A percentile compares a stretch with the other conserved stretches of the same genome.
phyloP scores from a whole-genome alignment of 2,888 invertebrate genomes.

The Malthinus seriepunctatus region DNA sequence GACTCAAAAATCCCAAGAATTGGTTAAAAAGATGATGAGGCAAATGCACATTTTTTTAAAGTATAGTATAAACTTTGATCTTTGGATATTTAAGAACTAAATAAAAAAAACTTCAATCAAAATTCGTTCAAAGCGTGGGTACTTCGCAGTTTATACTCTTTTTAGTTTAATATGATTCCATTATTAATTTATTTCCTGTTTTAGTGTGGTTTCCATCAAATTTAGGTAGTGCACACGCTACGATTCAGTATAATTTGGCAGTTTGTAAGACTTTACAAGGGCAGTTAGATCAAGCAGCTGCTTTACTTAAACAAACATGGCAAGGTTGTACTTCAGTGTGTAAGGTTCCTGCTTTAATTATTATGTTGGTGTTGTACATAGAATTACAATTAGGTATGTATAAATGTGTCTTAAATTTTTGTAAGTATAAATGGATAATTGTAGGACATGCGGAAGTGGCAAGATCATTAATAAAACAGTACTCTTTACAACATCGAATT shows the following conservation, averaged over 20 bases:
- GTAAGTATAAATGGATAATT: constrained; percentile 34
- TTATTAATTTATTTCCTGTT: constrained; percentile 23
- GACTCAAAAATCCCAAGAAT: too few species aligned
- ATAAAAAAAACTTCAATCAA: too few species aligned
- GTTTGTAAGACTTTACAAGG: constrained; percentile 75
- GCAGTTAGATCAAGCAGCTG: constrained; percentile 67
- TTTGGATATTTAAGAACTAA: too few species aligned
- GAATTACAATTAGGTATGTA: constrained; percentile 64
- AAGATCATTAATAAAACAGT: constrained; percentile 64
- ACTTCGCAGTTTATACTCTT: too few species aligned
- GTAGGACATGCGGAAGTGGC: constrained; percentile 62
- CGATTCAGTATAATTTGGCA: constrained; percentile 78
- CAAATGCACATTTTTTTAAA: too few species aligned
- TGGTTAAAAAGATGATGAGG: too few species aligned
- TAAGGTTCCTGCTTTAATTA: constrained; percentile 65
- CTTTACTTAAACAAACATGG: constrained; percentile 57
- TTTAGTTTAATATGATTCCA: too few species aligned
- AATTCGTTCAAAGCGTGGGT: too few species aligned
- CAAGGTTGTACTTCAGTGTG: constrained; percentile 55
- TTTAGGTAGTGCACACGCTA: constrained; percentile 67
- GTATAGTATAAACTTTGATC: too few species aligned
- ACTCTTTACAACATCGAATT: constrained; percentile 55
- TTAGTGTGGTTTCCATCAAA: constrained; percentile 67
- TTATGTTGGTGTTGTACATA: constrained; percentile 67
- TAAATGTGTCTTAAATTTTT: neutral